Evolutionary conservation across 2,113 vertebrate genomes (phyloP), one percentile per base, ranked within the genome.

Genomic region (Psophia crepitans): DNA sequence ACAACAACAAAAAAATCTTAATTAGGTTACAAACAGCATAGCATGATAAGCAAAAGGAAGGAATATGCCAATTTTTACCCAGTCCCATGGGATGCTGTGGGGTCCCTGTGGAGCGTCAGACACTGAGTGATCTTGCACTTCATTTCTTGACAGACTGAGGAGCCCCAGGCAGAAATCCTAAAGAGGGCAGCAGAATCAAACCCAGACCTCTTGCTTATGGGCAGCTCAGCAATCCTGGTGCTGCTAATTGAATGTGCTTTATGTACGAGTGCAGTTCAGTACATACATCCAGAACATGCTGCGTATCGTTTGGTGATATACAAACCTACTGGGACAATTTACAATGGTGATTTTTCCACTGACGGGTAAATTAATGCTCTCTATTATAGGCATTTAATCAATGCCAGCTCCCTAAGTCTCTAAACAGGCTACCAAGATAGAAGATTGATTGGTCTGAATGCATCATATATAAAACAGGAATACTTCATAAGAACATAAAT

Each of bases 321-420:
- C 93, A 94, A 39, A 97, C 84, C 35, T 7, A 89, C 37, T 41
- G 91, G 87, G 96, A 97, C 90, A 95, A 91, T 96, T 98, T 94
- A 90, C 84, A 95, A 79, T 96, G 95, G 97, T 96, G 94, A 96
- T 96, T 96, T 96, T 96, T 85, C 94, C 86, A 78, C 93, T 98
- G 98, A 97, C 90, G 96, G 81, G 89, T 95, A 98, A 98, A 98
- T 97, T 95, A 98, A 98, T 98, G 97, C 97, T 95, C 95, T 97
- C 97, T 97, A 98, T 98, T 98, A 98, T 89, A 94, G 95, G 91
- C 97, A 97, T 98, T 99, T 98, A 98, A 98, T 99, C 98, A 98
- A 97, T 89, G 96, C 96, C 97, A 94, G 87, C 85, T 97, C 96
- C 96, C 97, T 94, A 61, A 93, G 92, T 89, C 95, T 97, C 98